Base-by-base conservation (phyloP, 1,140 invertebrate species). In the Arctopsyche grandis region DNA sequence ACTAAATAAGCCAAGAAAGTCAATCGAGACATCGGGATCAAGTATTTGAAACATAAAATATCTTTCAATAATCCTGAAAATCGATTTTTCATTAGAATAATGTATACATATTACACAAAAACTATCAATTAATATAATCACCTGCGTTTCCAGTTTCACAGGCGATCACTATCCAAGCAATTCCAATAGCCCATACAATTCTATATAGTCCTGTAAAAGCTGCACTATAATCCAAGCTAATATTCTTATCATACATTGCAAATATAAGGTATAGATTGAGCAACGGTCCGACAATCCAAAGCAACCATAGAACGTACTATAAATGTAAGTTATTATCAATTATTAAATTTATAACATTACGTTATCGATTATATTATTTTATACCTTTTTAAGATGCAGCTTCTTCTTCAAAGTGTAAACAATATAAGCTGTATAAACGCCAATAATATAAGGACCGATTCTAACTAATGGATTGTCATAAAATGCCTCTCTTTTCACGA, bases 381-480 rank as follows among this genome's bases (percentile, higher is more conserved):
- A 5, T 66, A 89, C 89, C 81, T 83, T 87, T 82, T 83, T 83
- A 0, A 89, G 76, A 10, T 46, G 26, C 43, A 89, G 81, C 82
- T 85, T 85, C 38, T 84, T 84, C 22, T 89, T 85, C 14, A 87
- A 74, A 79, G 81, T 86, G 70, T 84, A 74, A 52, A 88, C 38
- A 70, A 89, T 83, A 26, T 87, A 88, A 24, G 85, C 88, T 5
- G 88, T 87, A 43, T 84, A 82, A 16, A 89, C 84, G 81, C 89
- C 90, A 44, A 90, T 80, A 22, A 90, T 78, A 80, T 90, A 89
- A 5, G 90, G 89, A 66, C 87, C 85, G 71, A 89, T 86, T 84
- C 90, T 85, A 7, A 85, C 82, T 89, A 89, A 90, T 0, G 89
- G 89, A n/a, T 86, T 85, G 77, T 87, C 84, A 69, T 90, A 90